Evolutionary conservation across 2,113 vertebrate genomes (phyloP).

Genomic region (Dissostichus mawsoni): DNA sequence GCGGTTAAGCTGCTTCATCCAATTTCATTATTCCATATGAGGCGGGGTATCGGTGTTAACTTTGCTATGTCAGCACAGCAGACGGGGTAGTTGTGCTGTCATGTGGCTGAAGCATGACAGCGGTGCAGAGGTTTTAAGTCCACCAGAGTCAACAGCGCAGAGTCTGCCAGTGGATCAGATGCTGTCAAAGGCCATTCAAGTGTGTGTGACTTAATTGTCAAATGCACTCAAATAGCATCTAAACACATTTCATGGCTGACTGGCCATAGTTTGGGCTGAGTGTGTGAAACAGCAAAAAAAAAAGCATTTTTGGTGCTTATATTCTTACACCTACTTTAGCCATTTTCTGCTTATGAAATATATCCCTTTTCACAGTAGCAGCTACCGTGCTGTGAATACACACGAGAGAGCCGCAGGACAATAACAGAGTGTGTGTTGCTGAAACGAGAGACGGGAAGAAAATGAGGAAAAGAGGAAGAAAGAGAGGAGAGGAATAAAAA

Average conservation of each 20-base stretch:
- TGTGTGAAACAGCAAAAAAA: conserved; percentile 11
- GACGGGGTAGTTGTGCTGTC: conserved; percentile 15
- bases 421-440: conserved; percentile 39
- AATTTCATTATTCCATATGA: conserved; percentile 80
- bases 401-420: conserved; percentile 33
- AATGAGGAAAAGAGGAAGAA: conserved; percentile 4
- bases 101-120: conserved; percentile 50
- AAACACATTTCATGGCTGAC: conserved; percentile 24
- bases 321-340: conserved; percentile 49
- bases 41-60: conserved; percentile 68
- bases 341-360: conserved; percentile 62
- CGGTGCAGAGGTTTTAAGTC: conserved; percentile 27
- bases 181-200: conserved; percentile 1
- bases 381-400: conserved; percentile 49
- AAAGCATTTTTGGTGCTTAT: not conserved
- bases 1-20: conserved; percentile 81
- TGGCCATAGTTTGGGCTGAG: conserved; percentile 7
- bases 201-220: conserved; percentile 33
- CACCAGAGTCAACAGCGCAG: not conserved
- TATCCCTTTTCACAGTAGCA: conserved; percentile 55
- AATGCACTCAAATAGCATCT: conserved; percentile 11
- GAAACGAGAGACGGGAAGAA: not conserved
- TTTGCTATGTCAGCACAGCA: conserved; percentile 73
- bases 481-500: conserved; percentile 34
- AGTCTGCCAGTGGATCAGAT: conserved; percentile 35